These are phyloP conservation scores for Phania funesta DNA, from an alignment of 2,888 invertebrate species.

Conservation along the genomic window DNA sequence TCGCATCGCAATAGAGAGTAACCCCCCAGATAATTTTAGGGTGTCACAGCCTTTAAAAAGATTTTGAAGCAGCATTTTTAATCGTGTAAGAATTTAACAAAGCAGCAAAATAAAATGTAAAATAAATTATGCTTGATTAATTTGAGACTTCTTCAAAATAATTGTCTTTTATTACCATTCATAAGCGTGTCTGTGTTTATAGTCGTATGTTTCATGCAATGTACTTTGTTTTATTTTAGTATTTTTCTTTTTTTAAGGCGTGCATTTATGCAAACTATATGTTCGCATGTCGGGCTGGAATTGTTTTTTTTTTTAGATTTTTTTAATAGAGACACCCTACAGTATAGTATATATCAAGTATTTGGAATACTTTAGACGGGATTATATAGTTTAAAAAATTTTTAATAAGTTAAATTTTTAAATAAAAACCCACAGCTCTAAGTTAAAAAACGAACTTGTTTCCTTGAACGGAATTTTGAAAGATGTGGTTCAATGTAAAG, in stretches of 20 bases:
- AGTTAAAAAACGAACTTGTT: too few species aligned
- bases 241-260: constrained; percentile 1
- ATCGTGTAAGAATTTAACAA: constrained; percentile 23
- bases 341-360: not conserved
- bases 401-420: too few species aligned
- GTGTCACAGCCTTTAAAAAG: constrained; percentile 30
- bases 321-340: not conserved
- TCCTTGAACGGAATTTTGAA: too few species aligned
- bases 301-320: constrained; percentile 32
- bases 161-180: too few species aligned
- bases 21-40: constrained; percentile 54
- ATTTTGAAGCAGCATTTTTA: constrained; percentile 33
- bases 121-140: constrained; percentile 8
- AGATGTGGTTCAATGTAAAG: too few species aligned
- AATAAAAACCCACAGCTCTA: too few species aligned
- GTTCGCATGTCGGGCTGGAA: constrained; percentile 37
- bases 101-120: not conserved
- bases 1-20: too few species aligned
- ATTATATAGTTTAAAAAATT: too few species aligned
- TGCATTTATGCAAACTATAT: constrained; percentile 42
- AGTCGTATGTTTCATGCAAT: not conserved
- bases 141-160: not conserved
- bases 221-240: not conserved
- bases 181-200: too few species aligned
- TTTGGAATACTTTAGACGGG: not conserved